Percentiles rank a stretch among this genome's conserved stretches.
phyloP scores from a whole-genome alignment of 1,140 invertebrate genomes.

The Euwallacea similis region DNA sequence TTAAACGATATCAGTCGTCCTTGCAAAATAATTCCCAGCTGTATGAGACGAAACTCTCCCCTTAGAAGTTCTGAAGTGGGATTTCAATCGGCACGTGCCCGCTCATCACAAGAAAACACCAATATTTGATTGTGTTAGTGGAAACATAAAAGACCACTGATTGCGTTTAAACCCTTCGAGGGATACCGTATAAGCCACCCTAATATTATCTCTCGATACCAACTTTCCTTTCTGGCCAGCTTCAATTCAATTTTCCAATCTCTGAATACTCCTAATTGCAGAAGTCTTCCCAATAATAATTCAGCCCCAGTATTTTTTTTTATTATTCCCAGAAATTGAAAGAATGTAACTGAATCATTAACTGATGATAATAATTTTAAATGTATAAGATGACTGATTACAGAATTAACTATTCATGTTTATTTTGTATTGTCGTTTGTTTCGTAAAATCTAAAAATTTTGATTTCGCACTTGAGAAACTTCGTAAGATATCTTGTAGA shows the following conservation, averaged over 20 bases:
- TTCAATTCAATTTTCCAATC: not conserved
- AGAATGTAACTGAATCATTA: not conserved
- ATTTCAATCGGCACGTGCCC: constrained; percentile 35
- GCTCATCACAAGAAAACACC: constrained; percentile 27
- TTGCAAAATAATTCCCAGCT: too few species aligned
- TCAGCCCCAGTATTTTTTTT: not conserved
- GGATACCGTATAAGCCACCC: constrained; percentile 1
- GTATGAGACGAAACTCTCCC: too few species aligned
- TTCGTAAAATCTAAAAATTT: too few species aligned
- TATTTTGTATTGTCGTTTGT: too few species aligned
- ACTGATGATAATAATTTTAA: too few species aligned
- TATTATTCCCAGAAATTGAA: not conserved
- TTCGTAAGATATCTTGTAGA: too few species aligned
- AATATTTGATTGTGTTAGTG: constrained; percentile 32
- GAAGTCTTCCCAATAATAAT: too few species aligned
- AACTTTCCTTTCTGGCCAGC: not conserved
- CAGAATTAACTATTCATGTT: too few species aligned
- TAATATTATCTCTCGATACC: not conserved
- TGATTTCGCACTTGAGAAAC: too few species aligned
- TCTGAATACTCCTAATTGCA: not conserved
- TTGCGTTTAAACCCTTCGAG: constrained; percentile 37
- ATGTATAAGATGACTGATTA: too few species aligned
- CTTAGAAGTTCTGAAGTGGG: too few species aligned
- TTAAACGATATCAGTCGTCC: too few species aligned
- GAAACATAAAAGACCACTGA: constrained; percentile 40